Base-by-base conservation (phyloP, 2,797 vertebrate species). In the Enteromius viviparus region DNA sequence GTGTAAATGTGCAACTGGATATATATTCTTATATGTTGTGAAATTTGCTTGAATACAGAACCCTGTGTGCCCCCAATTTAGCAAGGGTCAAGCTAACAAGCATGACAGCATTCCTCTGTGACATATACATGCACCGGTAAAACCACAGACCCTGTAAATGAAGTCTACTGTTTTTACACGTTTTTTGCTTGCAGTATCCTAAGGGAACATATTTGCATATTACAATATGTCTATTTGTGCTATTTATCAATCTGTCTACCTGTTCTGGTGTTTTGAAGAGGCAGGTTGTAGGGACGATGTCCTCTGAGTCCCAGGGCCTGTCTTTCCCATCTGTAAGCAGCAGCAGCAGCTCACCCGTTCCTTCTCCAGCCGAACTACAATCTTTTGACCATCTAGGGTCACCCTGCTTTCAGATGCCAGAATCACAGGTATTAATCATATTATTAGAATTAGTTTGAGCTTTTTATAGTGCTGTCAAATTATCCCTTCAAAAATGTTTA, bases 401-500 rank as follows among this genome's bases (percentile, higher is more conserved):
- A 0, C 78, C 85, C 86, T 87, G 87, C 85, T 84, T 89, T 49
- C 91, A 91, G 87, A 91, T 92, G 90, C 90, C 87, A 85, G 85
- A 90, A 76, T 89, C 90, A 85, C 91, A 93, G 92, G 92, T 93
- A 90, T 47, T 1, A 64, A 47, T 64, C 0, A 14, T 64, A 10
- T 77, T 14, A 1, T 78, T 51, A 5, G 6, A 3, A 49, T 37
- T 62, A 1, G n/a, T 26, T 62, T 26, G 42, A 10, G 11, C 11
- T 58, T 23, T 23, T 23, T 45, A 45, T 45, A 45, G 3, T 45
- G 42, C 42, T 45, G 11, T 45, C 42, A 45, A 45, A 45, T 12
- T 11, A 45, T 45, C 11, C 3, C 42, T 12, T 45, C 42, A 10
- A 45, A 45, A 45, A 45, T 45, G 7, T 37, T 37, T 37, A 37